Evolutionary conservation across 2,113 vertebrate species (phyloP).

Genomic region (Scomber colias): DNA sequence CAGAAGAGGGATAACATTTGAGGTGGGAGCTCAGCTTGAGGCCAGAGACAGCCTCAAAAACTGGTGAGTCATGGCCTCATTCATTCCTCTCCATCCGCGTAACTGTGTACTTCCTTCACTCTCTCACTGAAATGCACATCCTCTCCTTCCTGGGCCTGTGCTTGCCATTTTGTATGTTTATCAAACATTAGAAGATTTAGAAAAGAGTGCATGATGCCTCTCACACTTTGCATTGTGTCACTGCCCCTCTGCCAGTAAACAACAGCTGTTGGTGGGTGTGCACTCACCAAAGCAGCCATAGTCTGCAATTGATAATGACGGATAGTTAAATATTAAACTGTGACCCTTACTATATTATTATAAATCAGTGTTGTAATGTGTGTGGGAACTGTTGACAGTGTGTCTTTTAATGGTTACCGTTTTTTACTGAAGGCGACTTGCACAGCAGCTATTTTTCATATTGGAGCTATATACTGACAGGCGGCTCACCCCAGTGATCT

Average conservation of each 20-base stretch:
- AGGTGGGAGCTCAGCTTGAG: conserved; percentile 98
- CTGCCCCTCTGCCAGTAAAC: not conserved
- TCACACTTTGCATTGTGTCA: not conserved
- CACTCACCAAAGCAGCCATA: not conserved
- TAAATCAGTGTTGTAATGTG: not conserved
- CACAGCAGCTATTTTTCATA: too few species aligned
- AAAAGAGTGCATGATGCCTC: not conserved
- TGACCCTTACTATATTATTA: not conserved
- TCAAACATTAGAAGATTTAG: not conserved
- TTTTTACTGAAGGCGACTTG: too few species aligned
- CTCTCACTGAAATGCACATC: conserved; percentile 18
- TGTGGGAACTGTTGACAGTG: too few species aligned
- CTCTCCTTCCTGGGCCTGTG: conserved; percentile 11
- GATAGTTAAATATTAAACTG: not conserved
- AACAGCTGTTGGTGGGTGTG: conserved; percentile 1
- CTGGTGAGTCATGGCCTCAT: conserved; percentile 89
- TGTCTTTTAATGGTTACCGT: not conserved
- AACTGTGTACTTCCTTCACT: conserved; percentile 39
- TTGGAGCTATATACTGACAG: too few species aligned
- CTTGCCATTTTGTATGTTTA: not conserved
- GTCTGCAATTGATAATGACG: conserved; percentile 5
- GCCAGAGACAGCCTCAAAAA: conserved; percentile 98
- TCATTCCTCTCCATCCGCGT: conserved; percentile 60
- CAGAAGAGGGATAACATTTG: conserved; percentile 98
- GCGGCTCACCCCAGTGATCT: too few species aligned